Percentiles rank a stretch among this genome's conserved stretches.
phyloP scores from a whole-genome alignment of 2,888 invertebrate species.

The Tiliacea aurago region DNA sequence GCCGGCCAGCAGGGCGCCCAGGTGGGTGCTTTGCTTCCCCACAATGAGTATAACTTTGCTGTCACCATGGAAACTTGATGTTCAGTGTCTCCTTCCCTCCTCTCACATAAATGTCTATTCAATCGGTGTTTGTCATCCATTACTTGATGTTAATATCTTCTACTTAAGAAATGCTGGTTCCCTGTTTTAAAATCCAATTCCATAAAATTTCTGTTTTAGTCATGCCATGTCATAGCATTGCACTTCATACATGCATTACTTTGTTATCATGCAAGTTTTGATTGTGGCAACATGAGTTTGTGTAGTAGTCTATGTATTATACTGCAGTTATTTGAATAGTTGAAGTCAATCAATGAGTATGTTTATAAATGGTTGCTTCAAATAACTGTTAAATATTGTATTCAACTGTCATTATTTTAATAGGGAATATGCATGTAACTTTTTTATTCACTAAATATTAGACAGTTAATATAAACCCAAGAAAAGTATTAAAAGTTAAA shows the following conservation, averaged over 20 bases:
- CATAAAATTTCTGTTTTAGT: constrained; percentile 59
- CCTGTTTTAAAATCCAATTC: constrained; percentile 61
- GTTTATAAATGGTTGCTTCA: constrained; percentile 49
- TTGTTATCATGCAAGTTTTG: constrained; percentile 67
- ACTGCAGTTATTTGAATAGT: constrained; percentile 58
- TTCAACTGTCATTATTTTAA: constrained; percentile 34
- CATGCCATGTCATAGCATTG: constrained; percentile 60
- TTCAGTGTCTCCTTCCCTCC: constrained; percentile 80
- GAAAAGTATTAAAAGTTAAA: too few species aligned
- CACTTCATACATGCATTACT: constrained; percentile 67
- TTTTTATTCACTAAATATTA: too few species aligned
- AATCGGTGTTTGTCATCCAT: constrained; percentile 68
- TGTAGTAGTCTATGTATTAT: constrained; percentile 56
- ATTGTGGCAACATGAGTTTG: constrained; percentile 67
- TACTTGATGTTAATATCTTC: constrained; percentile 70
- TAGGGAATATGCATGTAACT: too few species aligned
- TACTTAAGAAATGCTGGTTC: constrained; percentile 62
- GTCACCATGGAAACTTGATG: constrained; percentile 75
- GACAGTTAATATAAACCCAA: too few species aligned
- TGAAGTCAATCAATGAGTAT: constrained; percentile 18
- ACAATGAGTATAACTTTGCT: constrained; percentile 70
- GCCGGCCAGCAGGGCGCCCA: constrained; percentile 87
- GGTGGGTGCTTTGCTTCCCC: constrained; percentile 87
- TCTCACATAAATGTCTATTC: constrained; percentile 67
- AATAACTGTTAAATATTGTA: constrained; percentile 51